Evolutionary conservation across 2,113 vertebrate species (phyloP).

Genomic region (Mesembrinibis cayennensis): DNA sequence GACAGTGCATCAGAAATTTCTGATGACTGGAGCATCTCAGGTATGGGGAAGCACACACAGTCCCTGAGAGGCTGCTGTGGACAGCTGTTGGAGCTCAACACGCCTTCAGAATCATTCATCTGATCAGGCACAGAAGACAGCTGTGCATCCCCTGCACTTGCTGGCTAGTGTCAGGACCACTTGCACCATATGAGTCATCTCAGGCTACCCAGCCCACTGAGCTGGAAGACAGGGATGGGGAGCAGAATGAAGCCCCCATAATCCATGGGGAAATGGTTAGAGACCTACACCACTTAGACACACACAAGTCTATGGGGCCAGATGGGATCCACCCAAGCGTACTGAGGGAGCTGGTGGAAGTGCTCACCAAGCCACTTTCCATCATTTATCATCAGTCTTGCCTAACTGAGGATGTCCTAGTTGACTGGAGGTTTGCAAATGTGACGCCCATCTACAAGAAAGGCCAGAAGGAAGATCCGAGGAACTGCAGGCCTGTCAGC

Average conservation of each 20-base stretch:
- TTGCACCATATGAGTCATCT: neutral
- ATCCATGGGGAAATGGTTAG: neutral
- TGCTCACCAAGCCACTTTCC: neutral
- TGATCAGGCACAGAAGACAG: neutral
- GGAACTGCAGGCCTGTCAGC: neutral
- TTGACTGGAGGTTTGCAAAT: neutral
- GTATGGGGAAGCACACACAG: neutral
- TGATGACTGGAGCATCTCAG: neutral
- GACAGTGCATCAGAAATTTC: neutral
- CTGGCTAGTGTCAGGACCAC: neutral
- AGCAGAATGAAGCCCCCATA: neutral
- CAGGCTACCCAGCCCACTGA: accelerated
- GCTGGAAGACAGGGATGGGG: neutral
- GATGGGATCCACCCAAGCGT: neutral
- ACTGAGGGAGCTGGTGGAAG: neutral
- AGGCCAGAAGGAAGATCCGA: accelerated
- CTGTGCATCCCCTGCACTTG: accelerated
- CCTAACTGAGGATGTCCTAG: neutral
- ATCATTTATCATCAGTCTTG: neutral
- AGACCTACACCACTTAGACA: neutral
- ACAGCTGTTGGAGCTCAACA: neutral
- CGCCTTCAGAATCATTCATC: neutral
- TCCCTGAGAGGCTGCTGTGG: neutral
- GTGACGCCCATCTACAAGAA: neutral
- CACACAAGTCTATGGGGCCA: neutral